A percentile compares a stretch with the other conserved stretches of the same genome.
phyloP scores from a whole-genome alignment of 1,140 invertebrate species.

The Bombus confusus region DNA sequence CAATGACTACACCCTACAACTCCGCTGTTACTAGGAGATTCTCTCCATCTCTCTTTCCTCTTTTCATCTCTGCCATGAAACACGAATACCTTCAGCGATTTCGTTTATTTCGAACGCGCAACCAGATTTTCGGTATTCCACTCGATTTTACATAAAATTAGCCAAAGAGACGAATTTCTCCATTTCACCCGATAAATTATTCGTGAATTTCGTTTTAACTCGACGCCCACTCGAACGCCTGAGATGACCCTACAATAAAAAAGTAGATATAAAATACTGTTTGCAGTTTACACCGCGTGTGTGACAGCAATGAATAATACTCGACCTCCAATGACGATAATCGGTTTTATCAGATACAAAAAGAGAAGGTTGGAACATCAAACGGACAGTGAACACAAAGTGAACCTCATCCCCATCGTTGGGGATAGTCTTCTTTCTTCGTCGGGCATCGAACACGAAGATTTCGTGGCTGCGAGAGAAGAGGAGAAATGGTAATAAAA shows the following conservation, averaged over 20 bases:
- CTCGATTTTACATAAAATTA: not conserved
- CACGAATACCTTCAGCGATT: not conserved
- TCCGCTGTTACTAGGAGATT: not conserved
- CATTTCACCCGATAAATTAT: not conserved
- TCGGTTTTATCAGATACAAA: not conserved
- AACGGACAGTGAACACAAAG: not conserved
- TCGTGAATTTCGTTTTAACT: not conserved
- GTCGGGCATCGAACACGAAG: slow-evolving; percentile 16
- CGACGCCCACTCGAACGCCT: not conserved
- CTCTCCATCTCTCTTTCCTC: not conserved
- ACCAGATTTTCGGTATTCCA: not conserved
- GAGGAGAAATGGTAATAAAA: slow-evolving; percentile 66
- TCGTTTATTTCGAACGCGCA: not conserved
- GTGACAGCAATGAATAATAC: not conserved
- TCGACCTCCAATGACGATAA: not conserved
- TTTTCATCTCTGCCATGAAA: not conserved
- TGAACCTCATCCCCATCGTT: not conserved
- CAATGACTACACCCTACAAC: not conserved
- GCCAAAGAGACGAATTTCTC: not conserved
- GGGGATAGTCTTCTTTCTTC: not conserved
- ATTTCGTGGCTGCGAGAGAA: slow-evolving; percentile 37
- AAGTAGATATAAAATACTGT: not conserved
- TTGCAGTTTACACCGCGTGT: not conserved
- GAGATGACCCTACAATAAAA: not conserved
- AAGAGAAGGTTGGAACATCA: not conserved